Base-by-base conservation (phyloP, 2,113 vertebrate species). In the Okapia johnstoni region DNA sequence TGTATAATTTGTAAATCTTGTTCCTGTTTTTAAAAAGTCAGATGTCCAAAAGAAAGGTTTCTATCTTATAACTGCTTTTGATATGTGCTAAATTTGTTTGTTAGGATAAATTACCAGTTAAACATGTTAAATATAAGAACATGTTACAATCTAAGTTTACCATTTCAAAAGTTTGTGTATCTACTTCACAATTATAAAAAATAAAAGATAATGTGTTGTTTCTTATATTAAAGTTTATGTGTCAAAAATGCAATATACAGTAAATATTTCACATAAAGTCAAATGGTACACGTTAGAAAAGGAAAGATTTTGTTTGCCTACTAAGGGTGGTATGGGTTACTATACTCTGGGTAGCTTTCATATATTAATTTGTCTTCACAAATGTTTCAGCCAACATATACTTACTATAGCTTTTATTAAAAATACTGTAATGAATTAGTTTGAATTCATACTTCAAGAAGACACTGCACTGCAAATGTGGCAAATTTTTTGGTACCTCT, bases 1-100 rank as follows among this genome's bases (percentile, higher is more conserved):
- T 95, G 61, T 87, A 40, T 96, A 15, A 81, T 90, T 86, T 96
- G n/a, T 97, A 80, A 85, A 85, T 81, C 80, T 55, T 87, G 11
- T 76, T 96, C 25, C 17, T 70, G 63, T 70, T 61, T 88, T 96
- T 93, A 80, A 83, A 89, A 97, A 93, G 70, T 85, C 40, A 5
- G 61, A 89, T 83, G 5, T 92, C 50, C 76, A 93, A 36, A 92
- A 48, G 50, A 88, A 85, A 58, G 9, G 63, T 95, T 91, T 60
- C 50, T 95, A 3, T 84, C 48, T 94, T 73, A 80, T 89, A 93
- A 66, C 36, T 86, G 33, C 12, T 93, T 93, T 96, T 80, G 17
- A 25, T 93, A 16, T 40, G 14, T 97, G 79, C 94, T 89, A 85
- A 95, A 43, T 33, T 66, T 81, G 57, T 93, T 85, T 86, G n/a